Evolutionary conservation across 2,888 invertebrate species (phyloP).

Genomic region (Eupithecia inturbata): DNA sequence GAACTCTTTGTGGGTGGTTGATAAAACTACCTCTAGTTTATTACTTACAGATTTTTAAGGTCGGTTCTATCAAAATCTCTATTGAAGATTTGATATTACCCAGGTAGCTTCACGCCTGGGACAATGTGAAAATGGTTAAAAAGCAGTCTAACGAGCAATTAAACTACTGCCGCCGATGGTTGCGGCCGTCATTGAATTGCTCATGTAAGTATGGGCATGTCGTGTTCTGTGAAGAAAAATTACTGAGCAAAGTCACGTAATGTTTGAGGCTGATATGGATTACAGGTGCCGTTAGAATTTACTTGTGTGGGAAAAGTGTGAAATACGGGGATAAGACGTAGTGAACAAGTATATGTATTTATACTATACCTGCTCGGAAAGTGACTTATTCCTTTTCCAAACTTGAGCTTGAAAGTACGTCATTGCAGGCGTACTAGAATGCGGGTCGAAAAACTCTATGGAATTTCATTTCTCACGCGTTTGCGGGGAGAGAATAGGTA

Average conservation of each 20-base stretch:
- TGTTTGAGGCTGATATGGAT: constrained; percentile 39
- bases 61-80: neutral
- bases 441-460: no score
- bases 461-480: no score
- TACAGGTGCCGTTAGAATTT: constrained; percentile 64
- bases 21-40: neutral
- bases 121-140: constrained; percentile 17
- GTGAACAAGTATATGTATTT: constrained; percentile 33
- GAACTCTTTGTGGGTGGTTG: constrained; percentile 6
- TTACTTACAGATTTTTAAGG: neutral
- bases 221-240: constrained; percentile 36
- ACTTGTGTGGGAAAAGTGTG: constrained; percentile 71
- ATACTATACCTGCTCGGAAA: neutral
- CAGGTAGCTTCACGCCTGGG: neutral
- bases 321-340: constrained; percentile 65
- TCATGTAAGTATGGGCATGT: no score
- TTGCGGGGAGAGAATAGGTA: no score
- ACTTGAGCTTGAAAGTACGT: no score
- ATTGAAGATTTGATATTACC: neutral
- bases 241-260: constrained; percentile 42
- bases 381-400: no score
- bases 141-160: constrained; percentile 22
- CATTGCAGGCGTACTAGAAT: no score
- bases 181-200: no score
- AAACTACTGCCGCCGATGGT: constrained; percentile 18